Evolutionary conservation across 2,797 vertebrate species (phyloP), one percentile per base, ranked within the genome.

Genomic region (Poliocrania exsul): DNA sequence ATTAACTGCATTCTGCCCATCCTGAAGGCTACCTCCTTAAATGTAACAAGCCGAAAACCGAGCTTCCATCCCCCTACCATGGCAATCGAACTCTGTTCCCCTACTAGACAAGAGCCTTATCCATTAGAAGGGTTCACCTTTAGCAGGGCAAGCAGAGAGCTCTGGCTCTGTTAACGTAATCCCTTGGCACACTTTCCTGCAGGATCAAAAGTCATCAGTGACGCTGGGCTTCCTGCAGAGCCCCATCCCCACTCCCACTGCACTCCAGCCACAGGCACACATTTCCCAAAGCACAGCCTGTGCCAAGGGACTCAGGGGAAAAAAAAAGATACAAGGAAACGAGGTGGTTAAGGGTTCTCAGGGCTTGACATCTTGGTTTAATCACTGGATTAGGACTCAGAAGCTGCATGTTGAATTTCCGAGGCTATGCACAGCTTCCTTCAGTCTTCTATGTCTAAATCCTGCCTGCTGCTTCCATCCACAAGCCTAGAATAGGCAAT

Each of bases 401-500:
- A 91, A 89, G 37, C 44, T 6, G 20, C 38, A 69, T 0, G 0
- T 2, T 73, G 35, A 51, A 64, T 78, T 83, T 92, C 44, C 50
- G 81, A 87, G 72, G 53, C 50, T 71, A 65, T 3, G 1, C 25
- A 56, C 47, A 2, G 8, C 50, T 87, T 86, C 75, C 44, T 73
- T 70, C 24, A 8, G 73, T 56, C 53, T 80, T 31, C 25, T 26
- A 1, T 1, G 16, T 64, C 73, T 84, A 88, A 88, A 86, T 60
- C 66, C 58, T 62, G 46, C 73, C 77, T 25, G 70, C 51, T 9
- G 13, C 54, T 89, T 72, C 84, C 58, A 92, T 29, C 65, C 62
- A 50, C 56, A 92, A 92, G 82, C 77, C 81, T 90, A 58, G 89
- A 96, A 93, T 47, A 94, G 77, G 81, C 69, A 93, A 86, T 33